A percentile compares a stretch with the other conserved stretches of the same genome.
Evolutionary conservation across 2,888 invertebrate genomes (phyloP).

Genomic region (Meiosimyza platycephala): DNA sequence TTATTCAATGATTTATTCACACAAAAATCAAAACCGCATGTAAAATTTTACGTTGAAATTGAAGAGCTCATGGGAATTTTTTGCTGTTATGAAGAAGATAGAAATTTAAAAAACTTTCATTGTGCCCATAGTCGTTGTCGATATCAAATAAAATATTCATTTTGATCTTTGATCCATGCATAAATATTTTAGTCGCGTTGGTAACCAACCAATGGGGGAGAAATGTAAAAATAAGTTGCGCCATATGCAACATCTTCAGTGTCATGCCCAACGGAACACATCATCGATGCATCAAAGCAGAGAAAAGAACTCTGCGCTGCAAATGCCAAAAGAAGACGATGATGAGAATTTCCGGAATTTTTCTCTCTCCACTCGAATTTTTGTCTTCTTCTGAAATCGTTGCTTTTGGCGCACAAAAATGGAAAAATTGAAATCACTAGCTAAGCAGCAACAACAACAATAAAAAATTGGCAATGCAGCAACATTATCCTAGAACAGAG

Average conservation of each 20-base stretch:
- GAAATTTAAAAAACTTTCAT: not conserved
- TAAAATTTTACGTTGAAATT: no score
- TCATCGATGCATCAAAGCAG: no score
- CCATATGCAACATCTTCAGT: not conserved
- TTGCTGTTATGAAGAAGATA: not conserved
- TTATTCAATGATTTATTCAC: slow-evolving; percentile 10
- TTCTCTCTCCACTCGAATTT: not conserved
- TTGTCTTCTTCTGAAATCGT: not conserved
- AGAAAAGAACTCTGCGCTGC: no score
- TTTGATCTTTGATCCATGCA: slow-evolving; percentile 65
- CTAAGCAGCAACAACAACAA: slow-evolving; percentile 44
- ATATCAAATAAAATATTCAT: slow-evolving; percentile 65
- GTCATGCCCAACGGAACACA: not conserved
- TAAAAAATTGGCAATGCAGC: slow-evolving; percentile 28
- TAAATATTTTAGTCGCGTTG: slow-evolving; percentile 53
- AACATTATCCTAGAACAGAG: slow-evolving; percentile 1
- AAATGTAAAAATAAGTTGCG: not conserved
- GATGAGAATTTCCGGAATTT: slow-evolving; percentile 16
- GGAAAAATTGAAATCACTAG: slow-evolving; percentile 53
- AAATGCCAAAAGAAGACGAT: not conserved
- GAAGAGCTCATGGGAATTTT: not conserved
- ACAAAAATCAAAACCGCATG: no score
- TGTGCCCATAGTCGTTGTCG: slow-evolving; percentile 8
- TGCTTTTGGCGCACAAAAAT: slow-evolving; percentile 37
- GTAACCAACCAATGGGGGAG: slow-evolving; percentile 19